These are phyloP conservation scores for Pterostichus madidus DNA, from an alignment of 2,888 invertebrate genomes.

Conservation along the genomic window DNA sequence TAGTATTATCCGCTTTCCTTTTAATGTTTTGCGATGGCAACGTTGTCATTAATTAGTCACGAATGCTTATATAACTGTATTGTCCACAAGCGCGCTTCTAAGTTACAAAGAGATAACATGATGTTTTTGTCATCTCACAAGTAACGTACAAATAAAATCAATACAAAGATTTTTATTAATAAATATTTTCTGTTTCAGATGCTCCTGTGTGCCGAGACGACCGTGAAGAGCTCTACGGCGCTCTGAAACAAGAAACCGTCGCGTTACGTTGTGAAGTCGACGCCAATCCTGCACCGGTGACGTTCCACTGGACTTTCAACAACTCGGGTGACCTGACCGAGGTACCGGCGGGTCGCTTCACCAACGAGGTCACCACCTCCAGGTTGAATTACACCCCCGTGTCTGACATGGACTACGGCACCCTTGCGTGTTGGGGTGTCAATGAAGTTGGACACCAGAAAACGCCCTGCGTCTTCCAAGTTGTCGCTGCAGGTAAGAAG, in stretches of 20 bases:
- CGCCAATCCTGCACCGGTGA: constrained; percentile 91
- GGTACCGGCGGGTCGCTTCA: constrained; percentile 84
- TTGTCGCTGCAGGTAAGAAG: constrained; percentile 88
- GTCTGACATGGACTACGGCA: constrained; percentile 93
- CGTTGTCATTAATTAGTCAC: constrained; percentile 25
- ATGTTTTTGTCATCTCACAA: too few species aligned
- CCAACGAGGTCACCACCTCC: constrained; percentile 84
- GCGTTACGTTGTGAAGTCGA: constrained; percentile 91
- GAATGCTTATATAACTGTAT: background rate
- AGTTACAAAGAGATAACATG: too few species aligned
- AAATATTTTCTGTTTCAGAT: constrained; percentile 80
- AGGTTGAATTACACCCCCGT: constrained; percentile 91
- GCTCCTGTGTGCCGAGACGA: constrained; percentile 89
- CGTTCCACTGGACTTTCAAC: constrained; percentile 96
- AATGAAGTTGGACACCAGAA: constrained; percentile 92
- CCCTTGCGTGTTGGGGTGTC: constrained; percentile 91
- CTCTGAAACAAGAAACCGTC: constrained; percentile 93
- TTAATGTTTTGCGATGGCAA: background rate
- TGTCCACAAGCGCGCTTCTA: too few species aligned
- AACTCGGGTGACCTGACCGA: constrained; percentile 92
- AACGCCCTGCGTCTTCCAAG: constrained; percentile 91
- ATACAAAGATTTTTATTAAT: background rate
- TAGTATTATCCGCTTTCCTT: constrained; percentile 17
- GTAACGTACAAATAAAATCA: too few species aligned
- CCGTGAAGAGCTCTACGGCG: constrained; percentile 90